Percentiles rank a stretch among this genome's conserved stretches.
These are phyloP conservation scores for Cryptomyrus ogoouensis DNA, from an alignment of 2,113 vertebrate species.

Conservation along the genomic window DNA sequence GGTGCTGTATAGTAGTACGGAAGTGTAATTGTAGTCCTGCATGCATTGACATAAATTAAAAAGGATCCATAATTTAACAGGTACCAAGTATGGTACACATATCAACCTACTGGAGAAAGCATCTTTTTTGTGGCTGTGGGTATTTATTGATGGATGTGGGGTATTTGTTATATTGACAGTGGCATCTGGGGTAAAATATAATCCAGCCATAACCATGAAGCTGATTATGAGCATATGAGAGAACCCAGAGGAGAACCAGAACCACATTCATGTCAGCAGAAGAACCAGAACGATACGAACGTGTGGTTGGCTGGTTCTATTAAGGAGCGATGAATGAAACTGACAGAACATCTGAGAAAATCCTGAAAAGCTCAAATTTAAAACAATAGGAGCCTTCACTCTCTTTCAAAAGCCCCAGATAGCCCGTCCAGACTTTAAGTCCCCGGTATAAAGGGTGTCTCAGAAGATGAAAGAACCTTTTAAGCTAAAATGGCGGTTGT, in stretches of 20 bases:
- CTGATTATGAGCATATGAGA: not conserved
- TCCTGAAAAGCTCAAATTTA: not conserved
- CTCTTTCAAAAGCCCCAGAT: not conserved
- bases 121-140: not conserved
- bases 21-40: not conserved
- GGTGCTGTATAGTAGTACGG: not conserved
- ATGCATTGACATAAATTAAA: not conserved
- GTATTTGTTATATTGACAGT: not conserved
- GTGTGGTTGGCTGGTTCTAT: not conserved
- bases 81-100: not conserved
- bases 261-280: not conserved
- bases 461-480: not conserved
- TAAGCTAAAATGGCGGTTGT: not conserved
- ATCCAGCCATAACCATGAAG: not conserved
- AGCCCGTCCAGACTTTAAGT: not conserved
- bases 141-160: not conserved
- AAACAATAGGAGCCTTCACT: not conserved
- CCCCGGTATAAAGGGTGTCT: not conserved
- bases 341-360: not conserved
- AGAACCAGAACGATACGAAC: not conserved
- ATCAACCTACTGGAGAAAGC: not conserved
- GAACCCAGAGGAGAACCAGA: not conserved
- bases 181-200: not conserved
- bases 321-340: not conserved
- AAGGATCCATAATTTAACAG: not conserved